A percentile compares a stretch with the other conserved stretches of the same genome.
These are phyloP conservation scores for Phodopus roborovskii DNA, from an alignment of 2,113 vertebrate genomes.

Conservation along the genomic window DNA sequence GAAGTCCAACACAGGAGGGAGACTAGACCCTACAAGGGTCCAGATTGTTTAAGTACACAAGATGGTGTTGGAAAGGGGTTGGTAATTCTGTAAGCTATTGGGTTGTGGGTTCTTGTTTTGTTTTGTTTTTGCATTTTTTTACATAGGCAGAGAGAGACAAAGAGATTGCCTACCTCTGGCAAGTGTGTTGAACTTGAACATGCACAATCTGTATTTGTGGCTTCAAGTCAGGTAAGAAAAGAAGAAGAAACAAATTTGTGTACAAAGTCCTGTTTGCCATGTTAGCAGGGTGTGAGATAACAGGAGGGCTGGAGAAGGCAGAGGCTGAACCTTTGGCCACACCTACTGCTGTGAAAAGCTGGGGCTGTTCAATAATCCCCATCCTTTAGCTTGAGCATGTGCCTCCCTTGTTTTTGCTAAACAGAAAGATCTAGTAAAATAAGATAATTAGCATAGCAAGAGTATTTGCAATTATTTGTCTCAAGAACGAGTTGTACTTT, in stretches of 20 bases:
- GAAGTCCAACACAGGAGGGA: not conserved
- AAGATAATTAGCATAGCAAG: not conserved
- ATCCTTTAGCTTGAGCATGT: not conserved
- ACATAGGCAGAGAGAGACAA: not conserved
- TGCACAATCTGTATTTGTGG: not conserved
- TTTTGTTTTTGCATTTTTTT: too few relatives aligned
- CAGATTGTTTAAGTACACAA: constrained; percentile 11
- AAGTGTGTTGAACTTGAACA: constrained; percentile 5
- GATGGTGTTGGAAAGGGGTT: constrained; percentile 6
- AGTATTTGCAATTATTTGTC: not conserved
- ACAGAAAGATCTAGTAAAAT: not conserved
- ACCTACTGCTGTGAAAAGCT: not conserved
- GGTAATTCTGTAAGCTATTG: not conserved
- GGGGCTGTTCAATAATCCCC: not conserved
- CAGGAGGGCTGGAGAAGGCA: not conserved
- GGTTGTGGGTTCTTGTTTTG: not conserved
- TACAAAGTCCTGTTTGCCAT: not conserved
- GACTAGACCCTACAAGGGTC: not conserved
- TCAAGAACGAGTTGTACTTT: not conserved
- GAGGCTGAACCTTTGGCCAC: too few relatives aligned
- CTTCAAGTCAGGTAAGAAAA: constrained; percentile 14
- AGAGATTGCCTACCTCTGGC: not conserved
- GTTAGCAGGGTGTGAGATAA: not conserved
- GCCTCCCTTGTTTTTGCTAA: constrained; percentile 28
- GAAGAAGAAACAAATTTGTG: constrained; percentile 21